Conservation (phyloP, 2,888 invertebrate species). For the Vanessa cardui region DNA sequence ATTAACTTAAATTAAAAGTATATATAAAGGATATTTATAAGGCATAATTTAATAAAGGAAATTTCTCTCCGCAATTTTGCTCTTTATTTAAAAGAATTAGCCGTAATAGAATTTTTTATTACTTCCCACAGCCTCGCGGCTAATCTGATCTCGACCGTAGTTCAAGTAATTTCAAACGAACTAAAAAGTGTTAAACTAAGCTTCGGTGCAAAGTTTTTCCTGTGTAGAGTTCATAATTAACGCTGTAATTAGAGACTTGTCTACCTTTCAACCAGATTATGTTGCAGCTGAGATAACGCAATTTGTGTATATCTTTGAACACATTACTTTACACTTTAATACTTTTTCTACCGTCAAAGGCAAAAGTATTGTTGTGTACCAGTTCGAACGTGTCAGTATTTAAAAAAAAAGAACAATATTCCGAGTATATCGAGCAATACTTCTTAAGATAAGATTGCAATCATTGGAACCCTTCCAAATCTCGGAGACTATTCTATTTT, state of each 20-base stretch:
- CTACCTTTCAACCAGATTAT: background rate
- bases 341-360: background rate
- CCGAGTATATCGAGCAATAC: too few relatives aligned
- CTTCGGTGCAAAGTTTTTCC: background rate
- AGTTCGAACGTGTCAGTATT: too few relatives aligned
- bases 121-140: conserved; percentile 22
- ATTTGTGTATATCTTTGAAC: background rate
- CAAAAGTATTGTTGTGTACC: background rate
- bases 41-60: too few relatives aligned
- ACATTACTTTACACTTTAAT: background rate
- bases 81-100: conserved; percentile 33
- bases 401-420: too few relatives aligned
- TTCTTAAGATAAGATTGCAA: too few relatives aligned
- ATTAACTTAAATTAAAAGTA: too few relatives aligned
- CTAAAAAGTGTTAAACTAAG: conserved; percentile 10
- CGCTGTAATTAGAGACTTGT: background rate
- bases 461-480: too few relatives aligned
- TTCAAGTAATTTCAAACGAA: conserved; percentile 6
- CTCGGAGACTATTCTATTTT: too few relatives aligned
- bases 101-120: conserved; percentile 36
- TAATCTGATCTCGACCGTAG: conserved; percentile 25
- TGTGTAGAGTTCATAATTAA: background rate
- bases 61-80: conserved; percentile 13
- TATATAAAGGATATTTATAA: too few relatives aligned
- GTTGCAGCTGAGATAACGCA: background rate